phyloP scores from a whole-genome alignment of 2,888 invertebrate species.

The Linnaemya tessellans region DNA sequence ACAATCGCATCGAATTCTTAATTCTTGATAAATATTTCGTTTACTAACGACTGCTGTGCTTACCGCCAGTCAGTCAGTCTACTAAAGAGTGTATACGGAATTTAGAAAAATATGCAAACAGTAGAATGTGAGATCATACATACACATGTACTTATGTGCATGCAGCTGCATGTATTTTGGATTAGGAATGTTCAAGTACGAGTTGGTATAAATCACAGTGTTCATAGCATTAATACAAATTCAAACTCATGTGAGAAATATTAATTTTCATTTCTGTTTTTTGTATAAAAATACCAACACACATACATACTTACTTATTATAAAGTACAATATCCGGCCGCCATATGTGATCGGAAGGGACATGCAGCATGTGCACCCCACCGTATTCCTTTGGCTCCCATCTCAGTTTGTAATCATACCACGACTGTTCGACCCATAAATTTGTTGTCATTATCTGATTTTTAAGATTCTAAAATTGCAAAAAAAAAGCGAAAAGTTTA shows the following conservation, averaged over 20 bases:
- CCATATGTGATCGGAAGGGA: conserved; percentile 93
- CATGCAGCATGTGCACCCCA: conserved; percentile 92
- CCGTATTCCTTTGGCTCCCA: conserved; percentile 95
- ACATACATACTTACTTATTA: conserved; percentile 87
- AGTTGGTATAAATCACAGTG: background rate
- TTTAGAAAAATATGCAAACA: background rate
- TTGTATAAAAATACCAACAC: background rate
- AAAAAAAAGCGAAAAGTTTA: background rate
- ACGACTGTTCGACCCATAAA: conserved; percentile 89
- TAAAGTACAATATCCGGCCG: conserved; percentile 92
- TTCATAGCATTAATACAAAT: background rate
- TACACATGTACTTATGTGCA: background rate
- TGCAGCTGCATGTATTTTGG: background rate
- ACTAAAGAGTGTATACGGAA: background rate
- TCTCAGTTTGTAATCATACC: conserved; percentile 93
- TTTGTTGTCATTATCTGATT: conserved; percentile 98
- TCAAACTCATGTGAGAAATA: conserved; percentile 16
- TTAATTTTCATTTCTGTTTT: background rate
- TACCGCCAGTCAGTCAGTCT: too few species aligned
- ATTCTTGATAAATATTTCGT: background rate
- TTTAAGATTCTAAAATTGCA: conserved; percentile 91
- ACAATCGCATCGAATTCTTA: background rate
- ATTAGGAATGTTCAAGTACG: background rate
- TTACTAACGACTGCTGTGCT: background rate
- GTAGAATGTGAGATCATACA: background rate